A percentile compares a stretch with the other conserved stretches of the same genome.
Evolutionary conservation across 2,113 vertebrate genomes (phyloP).

Genomic region (Castor canadensis): DNA sequence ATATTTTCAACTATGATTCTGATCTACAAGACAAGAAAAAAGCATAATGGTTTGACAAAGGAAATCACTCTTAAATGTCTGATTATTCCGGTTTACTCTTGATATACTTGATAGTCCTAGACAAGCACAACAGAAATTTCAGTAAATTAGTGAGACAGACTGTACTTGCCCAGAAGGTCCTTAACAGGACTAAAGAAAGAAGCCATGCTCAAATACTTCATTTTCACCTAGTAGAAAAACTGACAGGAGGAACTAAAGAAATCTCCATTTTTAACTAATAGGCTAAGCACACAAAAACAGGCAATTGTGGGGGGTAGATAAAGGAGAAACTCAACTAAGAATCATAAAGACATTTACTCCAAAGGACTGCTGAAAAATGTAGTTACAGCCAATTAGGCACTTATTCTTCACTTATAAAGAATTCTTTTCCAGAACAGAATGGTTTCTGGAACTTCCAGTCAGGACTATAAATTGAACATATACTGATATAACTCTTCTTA

Average conservation of each 20-base stretch:
- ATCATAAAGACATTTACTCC: neutral
- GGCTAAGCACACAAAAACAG: neutral
- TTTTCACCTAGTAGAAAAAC: neutral
- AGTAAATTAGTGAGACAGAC: neutral
- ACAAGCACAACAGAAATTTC: neutral
- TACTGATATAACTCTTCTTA: neutral
- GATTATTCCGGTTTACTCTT: neutral
- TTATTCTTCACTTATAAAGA: neutral
- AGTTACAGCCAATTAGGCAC: neutral
- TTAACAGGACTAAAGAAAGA: neutral
- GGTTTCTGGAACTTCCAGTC: neutral
- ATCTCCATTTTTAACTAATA: neutral
- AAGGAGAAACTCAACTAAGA: neutral
- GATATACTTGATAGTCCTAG: neutral
- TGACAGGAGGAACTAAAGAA: neutral
- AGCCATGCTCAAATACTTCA: neutral
- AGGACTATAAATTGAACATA: neutral
- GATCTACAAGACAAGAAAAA: neutral
- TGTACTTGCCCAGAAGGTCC: neutral
- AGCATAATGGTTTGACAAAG: neutral
- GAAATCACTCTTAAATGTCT: neutral
- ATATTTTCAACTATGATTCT: neutral
- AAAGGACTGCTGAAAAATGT: neutral
- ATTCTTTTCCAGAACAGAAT: neutral
- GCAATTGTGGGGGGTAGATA: neutral